phyloP scores from a whole-genome alignment of 92 coral and sea anemone species.

The Heteractis magnifica region DNA sequence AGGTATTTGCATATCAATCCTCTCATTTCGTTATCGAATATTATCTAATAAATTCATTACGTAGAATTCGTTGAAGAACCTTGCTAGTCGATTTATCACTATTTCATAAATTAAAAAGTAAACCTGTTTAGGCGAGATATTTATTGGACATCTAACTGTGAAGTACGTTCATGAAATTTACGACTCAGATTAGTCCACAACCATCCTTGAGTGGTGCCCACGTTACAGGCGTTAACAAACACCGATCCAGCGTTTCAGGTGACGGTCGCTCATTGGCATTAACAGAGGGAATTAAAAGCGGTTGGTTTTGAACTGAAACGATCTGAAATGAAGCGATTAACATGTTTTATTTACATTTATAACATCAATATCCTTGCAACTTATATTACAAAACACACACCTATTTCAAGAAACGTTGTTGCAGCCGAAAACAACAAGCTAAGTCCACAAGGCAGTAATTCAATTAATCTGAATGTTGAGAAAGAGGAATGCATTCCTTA shows the following conservation, averaged over 20 bases:
- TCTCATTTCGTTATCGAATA: too few relatives aligned
- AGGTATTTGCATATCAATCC: too few relatives aligned
- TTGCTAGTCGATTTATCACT: background rate
- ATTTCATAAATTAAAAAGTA: background rate
- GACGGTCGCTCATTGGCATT: background rate
- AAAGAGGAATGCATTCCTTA: too few relatives aligned
- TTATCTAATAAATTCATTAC: too few relatives aligned
- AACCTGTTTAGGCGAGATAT: background rate
- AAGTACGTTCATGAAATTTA: background rate
- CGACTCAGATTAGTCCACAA: background rate
- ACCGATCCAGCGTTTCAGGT: background rate
- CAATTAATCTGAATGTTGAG: too few relatives aligned
- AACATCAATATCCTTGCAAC: too few relatives aligned
- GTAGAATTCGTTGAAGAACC: too few relatives aligned
- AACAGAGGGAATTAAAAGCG: background rate
- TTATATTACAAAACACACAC: too few relatives aligned
- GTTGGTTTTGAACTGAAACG: background rate
- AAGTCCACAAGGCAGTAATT: too few relatives aligned
- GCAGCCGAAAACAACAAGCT: background rate
- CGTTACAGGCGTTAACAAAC: background rate
- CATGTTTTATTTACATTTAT: background rate
- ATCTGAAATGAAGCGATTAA: background rate
- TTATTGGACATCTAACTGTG: background rate
- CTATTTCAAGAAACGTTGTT: too few relatives aligned
- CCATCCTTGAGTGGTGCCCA: background rate